Evolutionary conservation across 2,888 invertebrate genomes (phyloP).

Genomic region (Dryomyza anilis): DNA sequence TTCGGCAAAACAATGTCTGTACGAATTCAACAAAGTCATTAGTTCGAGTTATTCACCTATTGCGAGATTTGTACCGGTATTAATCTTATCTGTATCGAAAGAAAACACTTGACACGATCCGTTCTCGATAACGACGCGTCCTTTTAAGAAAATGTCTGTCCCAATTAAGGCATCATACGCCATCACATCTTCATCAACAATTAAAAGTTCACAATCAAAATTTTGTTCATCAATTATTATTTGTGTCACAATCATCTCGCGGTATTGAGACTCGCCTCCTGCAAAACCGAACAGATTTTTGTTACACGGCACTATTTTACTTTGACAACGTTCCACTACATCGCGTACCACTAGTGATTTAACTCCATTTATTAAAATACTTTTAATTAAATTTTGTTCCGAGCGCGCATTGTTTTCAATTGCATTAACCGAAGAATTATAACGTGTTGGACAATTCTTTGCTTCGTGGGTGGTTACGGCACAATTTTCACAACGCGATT

Average conservation of each 20-base stretch:
- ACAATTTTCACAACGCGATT: no score
- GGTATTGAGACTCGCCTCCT: no score
- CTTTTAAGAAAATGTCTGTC: constrained; percentile 23
- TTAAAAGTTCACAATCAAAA: constrained; percentile 2
- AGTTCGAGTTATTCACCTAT: constrained; percentile 7
- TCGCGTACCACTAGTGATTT: not conserved
- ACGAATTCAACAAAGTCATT: constrained; percentile 2
- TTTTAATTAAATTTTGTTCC: not conserved
- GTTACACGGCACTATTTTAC: no score
- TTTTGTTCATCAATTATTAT: constrained; percentile 6
- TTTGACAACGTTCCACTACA: no score
- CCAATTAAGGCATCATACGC: no score
- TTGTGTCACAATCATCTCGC: no score
- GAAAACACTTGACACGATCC: constrained; percentile 23
- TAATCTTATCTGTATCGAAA: constrained; percentile 13
- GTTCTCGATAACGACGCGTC: constrained; percentile 24
- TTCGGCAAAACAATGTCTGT: constrained; percentile 25
- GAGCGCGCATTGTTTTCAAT: not conserved
- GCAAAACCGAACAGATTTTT: no score
- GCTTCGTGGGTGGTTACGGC: not conserved
- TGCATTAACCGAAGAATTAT: not conserved
- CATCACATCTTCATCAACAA: constrained; percentile 19
- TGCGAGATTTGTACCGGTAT: not conserved
- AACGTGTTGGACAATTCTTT: not conserved
- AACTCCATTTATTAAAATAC: no score